Conservation (phyloP, 2,888 invertebrate genomes). For the Cephus spinipes region DNA sequence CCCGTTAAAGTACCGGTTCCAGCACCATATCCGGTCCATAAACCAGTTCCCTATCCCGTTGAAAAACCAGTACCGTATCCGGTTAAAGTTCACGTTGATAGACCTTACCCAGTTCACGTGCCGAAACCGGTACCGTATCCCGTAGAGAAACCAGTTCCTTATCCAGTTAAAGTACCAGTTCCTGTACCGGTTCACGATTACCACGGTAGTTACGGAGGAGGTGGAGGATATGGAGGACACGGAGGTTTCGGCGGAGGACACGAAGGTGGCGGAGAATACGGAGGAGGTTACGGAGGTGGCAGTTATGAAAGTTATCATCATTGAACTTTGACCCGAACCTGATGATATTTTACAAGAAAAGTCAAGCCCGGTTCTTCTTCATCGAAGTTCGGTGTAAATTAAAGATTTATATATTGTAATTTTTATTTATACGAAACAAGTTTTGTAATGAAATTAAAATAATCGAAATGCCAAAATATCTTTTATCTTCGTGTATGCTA, state of each 20-base stretch:
- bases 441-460: background rate
- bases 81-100: conserved; percentile 69
- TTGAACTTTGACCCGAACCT: background rate
- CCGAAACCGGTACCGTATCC: conserved; percentile 66
- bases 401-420: background rate
- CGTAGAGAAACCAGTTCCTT: conserved; percentile 74
- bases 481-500: background rate
- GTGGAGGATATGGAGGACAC: conserved; percentile 48
- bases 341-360: background rate
- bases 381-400: background rate
- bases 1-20: conserved; percentile 72
- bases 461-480: background rate
- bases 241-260: conserved; percentile 46
- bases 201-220: conserved; percentile 36
- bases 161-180: conserved; percentile 76
- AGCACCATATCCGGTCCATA: conserved; percentile 77
- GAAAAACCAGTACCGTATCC: conserved; percentile 75
- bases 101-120: conserved; percentile 41
- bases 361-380: background rate
- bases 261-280: conserved; percentile 28
- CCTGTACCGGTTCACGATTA: conserved; percentile 72
- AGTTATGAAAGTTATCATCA: background rate
- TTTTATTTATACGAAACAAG: background rate
- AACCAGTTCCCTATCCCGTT: conserved; percentile 75
- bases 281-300: conserved; percentile 26